Percentiles rank a stretch among this genome's conserved stretches.
These are phyloP conservation scores for Pheucticus melanocephalus DNA, from an alignment of 2,113 vertebrate genomes.

Conservation along the genomic window DNA sequence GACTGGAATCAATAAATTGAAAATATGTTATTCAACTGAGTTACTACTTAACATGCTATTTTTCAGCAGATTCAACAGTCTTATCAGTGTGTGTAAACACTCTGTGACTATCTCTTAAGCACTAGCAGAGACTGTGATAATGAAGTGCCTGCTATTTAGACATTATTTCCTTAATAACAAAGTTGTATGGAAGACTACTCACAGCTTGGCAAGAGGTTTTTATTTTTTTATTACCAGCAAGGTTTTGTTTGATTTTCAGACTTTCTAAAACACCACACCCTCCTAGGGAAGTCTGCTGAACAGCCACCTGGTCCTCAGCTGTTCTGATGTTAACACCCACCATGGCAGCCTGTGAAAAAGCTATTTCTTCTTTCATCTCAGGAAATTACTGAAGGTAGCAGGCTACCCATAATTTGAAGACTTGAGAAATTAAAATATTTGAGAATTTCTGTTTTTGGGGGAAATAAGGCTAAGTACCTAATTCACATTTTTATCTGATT, in stretches of 20 bases:
- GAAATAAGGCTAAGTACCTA: neutral
- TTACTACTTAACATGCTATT: slow-evolving; percentile 45
- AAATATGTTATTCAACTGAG: slow-evolving; percentile 28
- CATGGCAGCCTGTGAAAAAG: neutral
- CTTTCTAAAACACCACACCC: neutral
- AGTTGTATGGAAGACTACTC: neutral
- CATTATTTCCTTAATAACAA: slow-evolving; percentile 12
- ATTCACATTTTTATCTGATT: neutral
- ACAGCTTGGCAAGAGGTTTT: neutral
- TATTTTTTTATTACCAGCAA: neutral
- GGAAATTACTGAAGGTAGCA: neutral
- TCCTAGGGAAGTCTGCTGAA: neutral
- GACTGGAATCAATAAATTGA: slow-evolving; percentile 20
- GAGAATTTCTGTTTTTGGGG: neutral
- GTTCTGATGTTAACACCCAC: neutral
- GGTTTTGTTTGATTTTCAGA: slow-evolving; percentile 4
- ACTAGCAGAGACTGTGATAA: slow-evolving; percentile 37
- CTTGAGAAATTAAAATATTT: slow-evolving; percentile 1
- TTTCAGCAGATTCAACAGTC: slow-evolving; percentile 55
- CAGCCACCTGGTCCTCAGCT: neutral
- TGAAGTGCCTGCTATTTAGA: slow-evolving; percentile 56
- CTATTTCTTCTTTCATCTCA: neutral
- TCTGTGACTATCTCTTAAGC: slow-evolving; percentile 32
- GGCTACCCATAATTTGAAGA: neutral
- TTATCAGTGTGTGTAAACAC: slow-evolving; percentile 69